phyloP scores from a whole-genome alignment of 37 sponge, comb jelly and placozoan species.

The Hormiphora californensis region DNA sequence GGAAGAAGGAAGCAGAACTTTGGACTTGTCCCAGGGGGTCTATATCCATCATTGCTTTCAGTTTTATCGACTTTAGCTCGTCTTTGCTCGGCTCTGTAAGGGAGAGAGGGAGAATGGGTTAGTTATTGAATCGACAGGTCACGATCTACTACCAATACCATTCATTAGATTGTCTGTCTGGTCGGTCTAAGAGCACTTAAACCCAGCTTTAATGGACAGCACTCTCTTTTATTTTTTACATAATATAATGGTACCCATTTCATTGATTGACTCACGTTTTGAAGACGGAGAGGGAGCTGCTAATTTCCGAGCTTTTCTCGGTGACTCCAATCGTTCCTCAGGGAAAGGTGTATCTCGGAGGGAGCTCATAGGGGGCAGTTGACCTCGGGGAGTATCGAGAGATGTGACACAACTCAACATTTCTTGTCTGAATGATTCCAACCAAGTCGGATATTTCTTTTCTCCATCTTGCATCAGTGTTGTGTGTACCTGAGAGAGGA shows the following conservation, averaged over 20 bases:
- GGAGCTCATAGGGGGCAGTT: neutral
- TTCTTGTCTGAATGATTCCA: conserved; percentile 33
- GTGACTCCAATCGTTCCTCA: neutral
- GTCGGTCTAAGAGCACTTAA: too few species aligned
- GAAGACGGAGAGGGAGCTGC: neutral
- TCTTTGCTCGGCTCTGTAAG: neutral
- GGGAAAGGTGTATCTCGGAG: neutral
- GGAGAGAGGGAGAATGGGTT: too few species aligned
- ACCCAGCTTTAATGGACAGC: too few species aligned
- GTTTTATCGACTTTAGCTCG: neutral
- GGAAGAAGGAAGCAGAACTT: neutral
- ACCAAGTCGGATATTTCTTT: conserved; percentile 31
- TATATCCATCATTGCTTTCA: conserved; percentile 9
- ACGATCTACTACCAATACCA: too few species aligned
- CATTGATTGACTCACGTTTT: neutral
- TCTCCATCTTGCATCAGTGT: conserved; percentile 16
- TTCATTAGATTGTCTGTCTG: too few species aligned
- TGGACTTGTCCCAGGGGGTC: conserved; percentile 16
- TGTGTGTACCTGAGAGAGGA: neutral
- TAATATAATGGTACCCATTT: too few species aligned
- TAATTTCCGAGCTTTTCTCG: neutral
- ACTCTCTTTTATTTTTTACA: too few species aligned
- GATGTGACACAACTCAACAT: conserved; percentile 37
- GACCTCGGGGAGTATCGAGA: neutral
- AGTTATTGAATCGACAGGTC: too few species aligned